Evolutionary conservation across 2,113 vertebrate species (phyloP).

Genomic region (Proteles cristata): DNA sequence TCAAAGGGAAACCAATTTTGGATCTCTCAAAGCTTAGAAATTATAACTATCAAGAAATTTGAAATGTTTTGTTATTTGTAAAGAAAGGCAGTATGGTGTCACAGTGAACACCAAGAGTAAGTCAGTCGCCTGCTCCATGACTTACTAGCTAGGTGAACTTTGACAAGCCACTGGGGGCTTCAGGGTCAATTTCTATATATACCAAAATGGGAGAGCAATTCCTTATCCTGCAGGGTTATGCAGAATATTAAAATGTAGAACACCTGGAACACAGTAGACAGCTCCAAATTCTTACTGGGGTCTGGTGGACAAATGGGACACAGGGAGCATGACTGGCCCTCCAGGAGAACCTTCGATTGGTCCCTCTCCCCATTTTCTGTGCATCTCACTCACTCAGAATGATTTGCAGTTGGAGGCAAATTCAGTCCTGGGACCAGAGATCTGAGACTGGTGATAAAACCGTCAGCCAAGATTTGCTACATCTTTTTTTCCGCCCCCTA

Average conservation of each 20-base stretch:
- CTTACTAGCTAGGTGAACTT: background rate
- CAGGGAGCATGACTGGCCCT: background rate
- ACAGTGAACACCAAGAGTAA: background rate
- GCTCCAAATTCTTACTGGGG: background rate
- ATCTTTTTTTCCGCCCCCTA: constrained; percentile 52
- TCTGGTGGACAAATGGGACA: background rate
- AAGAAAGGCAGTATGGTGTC: background rate
- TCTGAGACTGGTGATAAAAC: constrained; percentile 69
- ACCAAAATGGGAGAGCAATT: background rate
- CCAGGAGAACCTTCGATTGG: background rate
- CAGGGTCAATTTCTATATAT: background rate
- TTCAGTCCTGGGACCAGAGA: constrained; percentile 65
- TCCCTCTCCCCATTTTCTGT: background rate
- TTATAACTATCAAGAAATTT: background rate
- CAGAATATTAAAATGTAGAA: background rate
- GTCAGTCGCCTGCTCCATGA: background rate
- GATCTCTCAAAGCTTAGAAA: background rate
- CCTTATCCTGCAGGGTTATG: background rate
- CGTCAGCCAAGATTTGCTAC: constrained; percentile 71
- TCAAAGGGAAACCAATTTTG: background rate
- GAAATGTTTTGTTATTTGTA: background rate
- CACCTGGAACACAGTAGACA: background rate
- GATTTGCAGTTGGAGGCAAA: constrained; percentile 71
- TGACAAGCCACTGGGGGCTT: background rate
- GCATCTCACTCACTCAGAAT: constrained; percentile 42